These are phyloP conservation scores for Anticlea derivata DNA, from an alignment of 2,888 invertebrate genomes.

Conservation along the genomic window DNA sequence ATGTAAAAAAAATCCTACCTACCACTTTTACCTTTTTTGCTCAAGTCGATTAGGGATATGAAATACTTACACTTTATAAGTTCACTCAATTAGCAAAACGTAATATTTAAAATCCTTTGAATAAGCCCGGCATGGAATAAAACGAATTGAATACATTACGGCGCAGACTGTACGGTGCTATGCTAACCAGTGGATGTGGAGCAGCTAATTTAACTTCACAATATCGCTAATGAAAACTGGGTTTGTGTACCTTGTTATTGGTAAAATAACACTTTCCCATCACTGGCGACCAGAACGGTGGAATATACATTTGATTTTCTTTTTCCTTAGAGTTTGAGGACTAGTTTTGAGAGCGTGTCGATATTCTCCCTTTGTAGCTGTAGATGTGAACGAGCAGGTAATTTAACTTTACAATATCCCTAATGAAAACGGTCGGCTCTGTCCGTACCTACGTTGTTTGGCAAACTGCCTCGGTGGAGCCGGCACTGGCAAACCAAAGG, in stretches of 20 bases:
- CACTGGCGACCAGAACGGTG: neutral
- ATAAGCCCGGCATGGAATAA: neutral
- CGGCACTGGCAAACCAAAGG: conserved; percentile 25
- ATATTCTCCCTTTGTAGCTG: no score
- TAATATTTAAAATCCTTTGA: neutral
- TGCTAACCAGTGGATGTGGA: conserved; percentile 21
- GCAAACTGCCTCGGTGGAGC: conserved; percentile 26
- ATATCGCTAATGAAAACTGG: conserved; percentile 11
- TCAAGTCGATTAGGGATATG: no score
- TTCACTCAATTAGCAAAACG: no score
- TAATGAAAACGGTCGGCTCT: conserved; percentile 45
- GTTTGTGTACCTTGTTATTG: conserved; percentile 8
- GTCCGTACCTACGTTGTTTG: conserved; percentile 30
- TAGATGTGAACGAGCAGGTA: conserved; percentile 39
- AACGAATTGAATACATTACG: conserved; percentile 5
- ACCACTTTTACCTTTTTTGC: no score
- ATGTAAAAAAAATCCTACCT: neutral
- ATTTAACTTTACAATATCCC: conserved; percentile 49
- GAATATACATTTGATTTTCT: conserved; percentile 3
- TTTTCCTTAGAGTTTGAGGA: neutral
- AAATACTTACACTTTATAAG: no score
- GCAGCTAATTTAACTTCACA: conserved; percentile 7
- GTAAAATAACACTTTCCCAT: conserved; percentile 7
- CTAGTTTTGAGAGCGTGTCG: no score
- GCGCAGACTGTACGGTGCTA: conserved; percentile 14